Base-by-base conservation (phyloP, 1,140 invertebrate species). In the Plutomurus gul region DNA sequence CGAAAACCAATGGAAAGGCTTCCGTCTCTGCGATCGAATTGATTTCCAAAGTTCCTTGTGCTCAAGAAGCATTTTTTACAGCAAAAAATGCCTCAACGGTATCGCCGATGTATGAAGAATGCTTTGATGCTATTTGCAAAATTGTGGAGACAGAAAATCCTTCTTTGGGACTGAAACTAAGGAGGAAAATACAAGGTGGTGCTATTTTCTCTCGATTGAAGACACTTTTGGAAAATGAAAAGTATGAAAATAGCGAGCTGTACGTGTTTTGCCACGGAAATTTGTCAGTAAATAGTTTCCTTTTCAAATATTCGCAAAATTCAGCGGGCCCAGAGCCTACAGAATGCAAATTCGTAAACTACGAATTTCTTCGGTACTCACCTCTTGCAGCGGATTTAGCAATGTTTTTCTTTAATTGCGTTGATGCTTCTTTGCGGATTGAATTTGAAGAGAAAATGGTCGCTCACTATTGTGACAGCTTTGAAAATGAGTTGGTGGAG, bases 371-470 rank as follows among this genome's bases (percentile, higher is more conserved):
- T 20, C 40, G 36, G 8, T 75, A 74, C 33, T 72, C 30, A 25
- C 73, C 78, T 20, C 27, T 79, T 6, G 72, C 73, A 7, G 43
- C 73, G 0, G 78, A 79, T 33, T 25, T 79, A 30, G 27, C 78
- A 6, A 40, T 43, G 8, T 79, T 79, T 30, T 37, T 79, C 22
- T 20, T 39, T 8, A 75, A 36, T 27, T 65, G 51, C n/a, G 22
- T 43, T 46, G 27, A 73, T 11, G 25, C 33, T 18, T 16, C 43
- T 13, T 37, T 75, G n/a, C 16, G 49, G 37, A n/a, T 11, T 6
- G 73, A 79, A 16, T 79, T 39, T 22, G 72, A 79, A 51, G 73
- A 79, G 49, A 79, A 79, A 60, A 30, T 79, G 22, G 16, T 79
- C 7, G 78, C 78, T 18, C 72, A 74, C 22, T 79, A 79, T 20